Evolutionary conservation across 2,797 vertebrate species (phyloP), one percentile per base, ranked within the genome.

Genomic region (Notoglanidium macrostoma): DNA sequence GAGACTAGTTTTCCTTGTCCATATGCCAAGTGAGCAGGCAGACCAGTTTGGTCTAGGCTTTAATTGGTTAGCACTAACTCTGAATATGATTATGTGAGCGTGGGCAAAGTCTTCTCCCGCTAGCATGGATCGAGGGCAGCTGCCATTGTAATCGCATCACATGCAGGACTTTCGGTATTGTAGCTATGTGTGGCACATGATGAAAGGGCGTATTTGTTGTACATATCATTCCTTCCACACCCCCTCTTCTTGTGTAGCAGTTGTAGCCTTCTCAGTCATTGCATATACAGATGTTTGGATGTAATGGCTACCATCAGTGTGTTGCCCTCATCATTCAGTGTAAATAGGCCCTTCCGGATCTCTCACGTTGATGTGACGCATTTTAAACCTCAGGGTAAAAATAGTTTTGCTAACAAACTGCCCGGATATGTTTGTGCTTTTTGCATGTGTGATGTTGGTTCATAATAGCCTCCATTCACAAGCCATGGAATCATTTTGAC

Each of bases 251-350:
- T 61, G 54, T 40, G 15, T 51, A 40, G 54, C 73, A 72, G 73
- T 68, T 87, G 81, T 29, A n/a, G 74, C 74, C 55, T 46, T 67
- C 68, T 68, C 11, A 12, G 57, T 82, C 87, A 57, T 79, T 61
- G 40, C 51, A 84, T 55, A 57, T 85, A 85, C 87, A 85, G 87
- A 85, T 85, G 87, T 85, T 85, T 76, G 17, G 44, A 54, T 80
- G 59, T 88, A 85, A 85, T 82, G 78, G 84, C 70, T 74, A 73
- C 79, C 84, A 88, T 85, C 80, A 86, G 73, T 74, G 61, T 49
- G 67, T 32, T 87, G 76, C 23, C 76, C 70, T 73, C 46, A 51
- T 83, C 51, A 80, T 87, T 87, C 78, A 61, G 83, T 76, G 76
- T 80, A 83, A 89, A 86, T 84, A 87, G 76, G 51, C 29, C 12